Conservation (phyloP, 1,140 invertebrate species). For the Drosophila eugracilis region DNA sequence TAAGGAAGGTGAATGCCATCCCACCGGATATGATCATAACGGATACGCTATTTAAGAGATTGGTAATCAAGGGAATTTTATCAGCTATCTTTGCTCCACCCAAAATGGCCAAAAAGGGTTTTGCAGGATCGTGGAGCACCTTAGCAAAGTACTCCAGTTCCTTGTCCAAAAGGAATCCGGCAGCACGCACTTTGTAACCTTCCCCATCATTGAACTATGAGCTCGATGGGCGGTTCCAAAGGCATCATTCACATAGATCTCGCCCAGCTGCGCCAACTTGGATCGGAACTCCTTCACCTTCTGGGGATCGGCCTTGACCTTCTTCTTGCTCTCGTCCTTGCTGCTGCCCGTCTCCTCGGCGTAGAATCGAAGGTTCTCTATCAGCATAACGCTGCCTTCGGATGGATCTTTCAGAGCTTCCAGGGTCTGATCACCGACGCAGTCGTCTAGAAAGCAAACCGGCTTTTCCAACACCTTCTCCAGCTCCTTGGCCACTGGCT, state of each 20-base stretch:
- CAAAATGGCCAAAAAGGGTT: constrained; percentile 98
- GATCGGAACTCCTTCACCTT: constrained; percentile 93
- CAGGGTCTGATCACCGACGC: constrained; percentile 96
- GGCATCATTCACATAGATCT: constrained; percentile 99
- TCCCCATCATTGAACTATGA: constrained; percentile 97
- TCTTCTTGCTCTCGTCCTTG: constrained; percentile 93
- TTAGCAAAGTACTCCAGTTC: constrained; percentile 99
- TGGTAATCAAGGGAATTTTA: constrained; percentile 99
- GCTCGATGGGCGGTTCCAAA: constrained; percentile 99
- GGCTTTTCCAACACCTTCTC: constrained; percentile 94
- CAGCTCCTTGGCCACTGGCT: constrained; percentile 96
- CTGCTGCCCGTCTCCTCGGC: constrained; percentile 99
- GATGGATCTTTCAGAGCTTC: constrained; percentile 93
- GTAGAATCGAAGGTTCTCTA: constrained; percentile 99
- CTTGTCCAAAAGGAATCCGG: constrained; percentile 98
- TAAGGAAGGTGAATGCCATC: constrained; percentile 99
- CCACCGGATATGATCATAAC: constrained; percentile 99
- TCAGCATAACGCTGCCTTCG: constrained; percentile 93
- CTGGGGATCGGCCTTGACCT: constrained; percentile 87
- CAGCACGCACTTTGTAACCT: constrained; percentile 93
- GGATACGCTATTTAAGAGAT: constrained; percentile 98
- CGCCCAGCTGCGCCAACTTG: constrained; percentile 96
- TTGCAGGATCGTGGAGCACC: constrained; percentile 96
- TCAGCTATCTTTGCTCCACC: constrained; percentile 99
- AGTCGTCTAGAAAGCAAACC: constrained; percentile 95